These are phyloP conservation scores for Thumatha senex DNA, from an alignment of 2,888 invertebrate species.

Conservation along the genomic window DNA sequence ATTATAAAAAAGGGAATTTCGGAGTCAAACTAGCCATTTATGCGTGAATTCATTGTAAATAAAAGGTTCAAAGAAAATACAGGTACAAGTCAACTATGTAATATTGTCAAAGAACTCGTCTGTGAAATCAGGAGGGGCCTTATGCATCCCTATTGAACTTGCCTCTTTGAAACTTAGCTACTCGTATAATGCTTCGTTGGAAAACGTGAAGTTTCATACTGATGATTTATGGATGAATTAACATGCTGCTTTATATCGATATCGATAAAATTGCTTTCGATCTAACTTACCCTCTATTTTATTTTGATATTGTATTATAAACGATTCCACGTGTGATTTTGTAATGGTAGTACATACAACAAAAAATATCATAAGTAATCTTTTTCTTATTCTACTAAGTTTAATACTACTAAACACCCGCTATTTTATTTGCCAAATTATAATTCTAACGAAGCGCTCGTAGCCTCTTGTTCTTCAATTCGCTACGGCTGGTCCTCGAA, in stretches of 20 bases:
- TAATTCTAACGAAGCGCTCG: no score
- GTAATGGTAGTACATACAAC: no score
- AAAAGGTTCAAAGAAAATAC: constrained; percentile 21
- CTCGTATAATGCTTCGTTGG: constrained; percentile 4
- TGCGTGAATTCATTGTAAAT: constrained; percentile 1
- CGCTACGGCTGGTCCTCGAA: no score
- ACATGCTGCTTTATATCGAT: constrained; percentile 1
- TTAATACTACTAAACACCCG: no score
- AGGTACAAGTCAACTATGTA: constrained; percentile 8
- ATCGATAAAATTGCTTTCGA: neutral
- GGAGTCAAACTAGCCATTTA: constrained; percentile 2
- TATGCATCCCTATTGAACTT: constrained; percentile 11
- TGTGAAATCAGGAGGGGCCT: constrained; percentile 17
- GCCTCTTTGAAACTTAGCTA: constrained; percentile 9
- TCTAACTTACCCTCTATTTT: no score
- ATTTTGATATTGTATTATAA: no score
- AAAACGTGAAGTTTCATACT: constrained; percentile 9
- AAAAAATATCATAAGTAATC: no score
- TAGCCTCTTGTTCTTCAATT: no score
- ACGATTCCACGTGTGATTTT: no score
- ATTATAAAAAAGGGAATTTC: neutral
- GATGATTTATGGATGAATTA: constrained; percentile 1
- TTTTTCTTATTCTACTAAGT: no score
- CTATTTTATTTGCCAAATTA: no score
- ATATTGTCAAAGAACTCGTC: constrained; percentile 9